phyloP scores from a whole-genome alignment of 1,140 invertebrate species.

The Achatina immaculata region DNA sequence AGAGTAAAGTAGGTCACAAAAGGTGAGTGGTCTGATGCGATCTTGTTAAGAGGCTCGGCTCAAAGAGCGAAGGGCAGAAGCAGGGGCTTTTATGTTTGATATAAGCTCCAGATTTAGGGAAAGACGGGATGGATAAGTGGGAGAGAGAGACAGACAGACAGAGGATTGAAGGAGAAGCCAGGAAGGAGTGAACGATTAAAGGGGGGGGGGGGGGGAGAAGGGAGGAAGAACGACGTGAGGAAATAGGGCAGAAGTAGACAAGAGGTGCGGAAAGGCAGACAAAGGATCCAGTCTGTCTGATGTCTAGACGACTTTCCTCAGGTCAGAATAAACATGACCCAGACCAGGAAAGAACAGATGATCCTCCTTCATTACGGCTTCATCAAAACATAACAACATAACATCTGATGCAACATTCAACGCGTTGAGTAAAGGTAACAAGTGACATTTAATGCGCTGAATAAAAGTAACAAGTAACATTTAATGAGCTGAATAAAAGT shows the following conservation, averaged over 20 bases:
- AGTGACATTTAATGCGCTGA: no score
- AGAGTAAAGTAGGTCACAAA: no score
- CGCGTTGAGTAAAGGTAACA: not conserved
- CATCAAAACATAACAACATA: not conserved
- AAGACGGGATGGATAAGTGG: not conserved
- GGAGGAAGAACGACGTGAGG: not conserved
- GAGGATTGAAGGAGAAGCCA: not conserved
- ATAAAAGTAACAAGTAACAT: no score
- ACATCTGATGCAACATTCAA: not conserved
- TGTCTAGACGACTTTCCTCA: not conserved
- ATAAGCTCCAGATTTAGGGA: no score
- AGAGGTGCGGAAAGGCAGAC: not conserved
- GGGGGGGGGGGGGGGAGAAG: not conserved
- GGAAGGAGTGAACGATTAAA: not conserved
- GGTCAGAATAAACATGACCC: no score
- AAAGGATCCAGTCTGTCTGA: not conserved
- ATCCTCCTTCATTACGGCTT: no score
- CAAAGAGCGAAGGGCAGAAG: no score
- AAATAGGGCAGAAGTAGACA: not conserved
- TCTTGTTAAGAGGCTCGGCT: no score
- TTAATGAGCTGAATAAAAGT: no score
- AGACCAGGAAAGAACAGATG: no score
- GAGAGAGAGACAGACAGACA: conserved; percentile 1
- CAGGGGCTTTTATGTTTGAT: no score
- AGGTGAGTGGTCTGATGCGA: no score